phyloP scores from a whole-genome alignment of 2,113 vertebrate species.

The Aepyceros melampus region DNA sequence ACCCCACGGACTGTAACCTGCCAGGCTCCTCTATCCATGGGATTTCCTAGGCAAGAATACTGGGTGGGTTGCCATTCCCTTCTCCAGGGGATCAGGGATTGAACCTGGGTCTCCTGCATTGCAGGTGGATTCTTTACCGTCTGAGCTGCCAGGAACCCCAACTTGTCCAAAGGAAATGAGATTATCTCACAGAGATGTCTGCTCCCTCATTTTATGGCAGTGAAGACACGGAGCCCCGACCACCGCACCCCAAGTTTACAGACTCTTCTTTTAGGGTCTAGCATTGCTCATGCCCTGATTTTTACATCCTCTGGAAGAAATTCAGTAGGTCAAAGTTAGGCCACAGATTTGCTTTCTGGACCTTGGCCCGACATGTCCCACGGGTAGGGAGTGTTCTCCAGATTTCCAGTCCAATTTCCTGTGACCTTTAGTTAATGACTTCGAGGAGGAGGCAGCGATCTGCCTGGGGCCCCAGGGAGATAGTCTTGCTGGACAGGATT shows the following conservation, averaged over 20 bases:
- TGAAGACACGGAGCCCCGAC: not conserved
- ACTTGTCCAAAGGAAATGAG: not conserved
- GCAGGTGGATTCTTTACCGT: not conserved
- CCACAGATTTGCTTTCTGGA: not conserved
- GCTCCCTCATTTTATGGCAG: not conserved
- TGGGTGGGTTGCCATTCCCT: not conserved
- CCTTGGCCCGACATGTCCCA: not conserved
- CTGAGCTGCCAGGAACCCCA: not conserved
- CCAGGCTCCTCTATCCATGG: not conserved
- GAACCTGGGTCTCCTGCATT: not conserved
- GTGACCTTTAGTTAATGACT: not conserved
- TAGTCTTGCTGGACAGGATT: rapidly evolving
- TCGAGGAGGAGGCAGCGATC: rapidly evolving
- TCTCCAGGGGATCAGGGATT: not conserved
- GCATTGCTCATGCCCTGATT: not conserved
- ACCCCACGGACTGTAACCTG: not conserved
- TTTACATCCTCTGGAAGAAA: not conserved
- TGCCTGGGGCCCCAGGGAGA: not conserved
- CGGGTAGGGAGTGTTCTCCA: not conserved
- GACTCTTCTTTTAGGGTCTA: not conserved
- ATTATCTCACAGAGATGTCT: not conserved
- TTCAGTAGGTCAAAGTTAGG: not conserved
- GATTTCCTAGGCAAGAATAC: not conserved
- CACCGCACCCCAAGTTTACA: not conserved
- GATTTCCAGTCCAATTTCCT: not conserved